These are phyloP conservation scores for Pipistrellus kuhlii DNA, from an alignment of 2,797 vertebrate genomes.

Conservation along the genomic window DNA sequence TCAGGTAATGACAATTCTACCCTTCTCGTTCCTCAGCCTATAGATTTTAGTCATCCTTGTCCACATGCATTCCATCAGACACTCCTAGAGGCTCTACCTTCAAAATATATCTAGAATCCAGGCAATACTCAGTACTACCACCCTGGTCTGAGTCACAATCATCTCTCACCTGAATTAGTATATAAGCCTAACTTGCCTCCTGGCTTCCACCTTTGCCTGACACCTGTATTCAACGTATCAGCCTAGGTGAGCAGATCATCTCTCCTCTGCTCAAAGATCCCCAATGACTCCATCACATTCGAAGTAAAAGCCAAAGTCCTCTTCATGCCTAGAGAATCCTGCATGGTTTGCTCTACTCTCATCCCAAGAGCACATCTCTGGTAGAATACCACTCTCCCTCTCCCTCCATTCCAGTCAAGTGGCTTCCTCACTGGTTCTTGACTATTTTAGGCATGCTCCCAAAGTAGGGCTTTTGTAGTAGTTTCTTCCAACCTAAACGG, in stretches of 20 bases:
- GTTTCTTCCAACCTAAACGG: not conserved
- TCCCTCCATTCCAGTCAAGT: not conserved
- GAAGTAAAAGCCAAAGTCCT: not conserved
- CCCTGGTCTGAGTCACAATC: not conserved
- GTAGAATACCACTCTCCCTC: not conserved
- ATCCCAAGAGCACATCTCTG: not conserved
- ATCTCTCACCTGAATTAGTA: not conserved
- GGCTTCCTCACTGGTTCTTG: not conserved
- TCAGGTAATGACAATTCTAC: not conserved
- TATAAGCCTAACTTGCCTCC: not conserved
- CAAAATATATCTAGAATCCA: not conserved
- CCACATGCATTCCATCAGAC: not conserved
- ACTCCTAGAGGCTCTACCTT: slow-evolving; percentile 16
- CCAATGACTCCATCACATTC: not conserved
- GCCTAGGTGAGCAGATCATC: not conserved
- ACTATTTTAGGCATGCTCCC: not conserved
- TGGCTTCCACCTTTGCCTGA: not conserved
- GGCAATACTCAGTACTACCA: not conserved
- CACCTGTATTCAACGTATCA: not conserved
- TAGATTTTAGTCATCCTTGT: slow-evolving; percentile 49
- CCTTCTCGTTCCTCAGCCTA: not conserved
- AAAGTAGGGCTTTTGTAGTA: not conserved
- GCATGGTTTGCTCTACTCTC: not conserved
- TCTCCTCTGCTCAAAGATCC: not conserved
- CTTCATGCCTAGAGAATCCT: not conserved